These are phyloP conservation scores for Amphimallon solstitiale DNA, from an alignment of 2,888 invertebrate species.

Conservation along the genomic window DNA sequence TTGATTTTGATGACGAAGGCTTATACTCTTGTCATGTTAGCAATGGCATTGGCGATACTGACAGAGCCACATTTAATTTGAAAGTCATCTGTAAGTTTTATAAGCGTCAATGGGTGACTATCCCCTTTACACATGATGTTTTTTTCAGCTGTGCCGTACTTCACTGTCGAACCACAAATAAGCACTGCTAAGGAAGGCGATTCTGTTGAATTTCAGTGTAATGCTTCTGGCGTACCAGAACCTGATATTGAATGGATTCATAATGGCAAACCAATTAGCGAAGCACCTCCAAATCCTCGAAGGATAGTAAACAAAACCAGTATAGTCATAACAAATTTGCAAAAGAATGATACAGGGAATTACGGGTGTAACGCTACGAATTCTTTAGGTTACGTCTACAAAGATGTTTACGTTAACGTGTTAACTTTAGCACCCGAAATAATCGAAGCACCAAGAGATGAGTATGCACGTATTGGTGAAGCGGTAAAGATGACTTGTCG, in stretches of 20 bases:
- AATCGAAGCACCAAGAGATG: conserved; percentile 81
- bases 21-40: conserved; percentile 93
- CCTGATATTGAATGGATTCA: conserved; percentile 96
- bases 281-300: conserved; percentile 77
- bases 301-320: conserved; percentile 76
- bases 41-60: conserved; percentile 88
- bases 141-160: conserved; percentile 82
- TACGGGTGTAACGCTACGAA: conserved; percentile 99
- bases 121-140: not conserved
- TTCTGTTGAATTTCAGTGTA: conserved; percentile 85
- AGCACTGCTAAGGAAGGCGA: conserved; percentile 92
- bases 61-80: conserved; percentile 86
- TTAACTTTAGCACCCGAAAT: conserved; percentile 91
- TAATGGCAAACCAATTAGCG: conserved; percentile 87
- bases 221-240: conserved; percentile 88
- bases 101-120: no score
- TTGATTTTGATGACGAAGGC: conserved; percentile 89
- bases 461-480: conserved; percentile 85
- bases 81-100: conserved; percentile 74
- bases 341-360: conserved; percentile 93
- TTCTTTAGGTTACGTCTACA: conserved; percentile 96
- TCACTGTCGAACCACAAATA: conserved; percentile 88
- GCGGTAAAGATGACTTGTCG: conserved; percentile 86
- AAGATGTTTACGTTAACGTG: conserved; percentile 97
- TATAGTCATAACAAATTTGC: conserved; percentile 80